phyloP scores from a whole-genome alignment of 2,113 vertebrate species.

The Nettapus auritus region DNA sequence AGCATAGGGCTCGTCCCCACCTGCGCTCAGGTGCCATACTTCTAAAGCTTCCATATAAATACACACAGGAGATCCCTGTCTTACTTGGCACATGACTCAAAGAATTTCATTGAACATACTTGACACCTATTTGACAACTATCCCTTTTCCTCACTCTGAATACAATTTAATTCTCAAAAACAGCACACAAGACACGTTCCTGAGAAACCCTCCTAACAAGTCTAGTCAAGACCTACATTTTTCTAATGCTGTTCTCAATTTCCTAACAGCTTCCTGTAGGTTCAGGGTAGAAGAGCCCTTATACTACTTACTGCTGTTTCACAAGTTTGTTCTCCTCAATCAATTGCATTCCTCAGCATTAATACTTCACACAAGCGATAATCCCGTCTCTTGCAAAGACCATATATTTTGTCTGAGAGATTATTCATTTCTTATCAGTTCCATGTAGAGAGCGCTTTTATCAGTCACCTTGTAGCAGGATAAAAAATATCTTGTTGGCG shows the following conservation, averaged over 20 bases:
- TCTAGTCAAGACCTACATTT: background rate
- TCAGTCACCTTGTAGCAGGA: background rate
- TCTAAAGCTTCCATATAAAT: background rate
- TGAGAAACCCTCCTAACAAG: background rate
- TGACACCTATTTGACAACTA: background rate
- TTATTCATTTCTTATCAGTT: constrained; percentile 30
- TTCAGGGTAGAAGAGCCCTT: background rate
- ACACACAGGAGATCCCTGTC: background rate
- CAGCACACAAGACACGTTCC: background rate
- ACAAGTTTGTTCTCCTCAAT: background rate
- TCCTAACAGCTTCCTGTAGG: background rate
- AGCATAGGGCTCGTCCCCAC: background rate
- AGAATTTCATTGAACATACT: background rate
- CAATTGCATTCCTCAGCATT: background rate
- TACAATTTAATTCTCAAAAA: background rate
- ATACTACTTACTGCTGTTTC: background rate
- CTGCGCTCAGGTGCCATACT: background rate
- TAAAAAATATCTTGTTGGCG: constrained; percentile 1
- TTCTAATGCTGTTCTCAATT: background rate
- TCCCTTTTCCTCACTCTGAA: background rate
- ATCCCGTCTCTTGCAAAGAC: background rate
- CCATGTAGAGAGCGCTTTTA: background rate
- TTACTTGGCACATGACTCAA: background rate
- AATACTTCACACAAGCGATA: background rate
- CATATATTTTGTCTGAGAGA: background rate